Evolutionary conservation across 2,113 vertebrate genomes (phyloP).

Genomic region (Zosterops japonicus): DNA sequence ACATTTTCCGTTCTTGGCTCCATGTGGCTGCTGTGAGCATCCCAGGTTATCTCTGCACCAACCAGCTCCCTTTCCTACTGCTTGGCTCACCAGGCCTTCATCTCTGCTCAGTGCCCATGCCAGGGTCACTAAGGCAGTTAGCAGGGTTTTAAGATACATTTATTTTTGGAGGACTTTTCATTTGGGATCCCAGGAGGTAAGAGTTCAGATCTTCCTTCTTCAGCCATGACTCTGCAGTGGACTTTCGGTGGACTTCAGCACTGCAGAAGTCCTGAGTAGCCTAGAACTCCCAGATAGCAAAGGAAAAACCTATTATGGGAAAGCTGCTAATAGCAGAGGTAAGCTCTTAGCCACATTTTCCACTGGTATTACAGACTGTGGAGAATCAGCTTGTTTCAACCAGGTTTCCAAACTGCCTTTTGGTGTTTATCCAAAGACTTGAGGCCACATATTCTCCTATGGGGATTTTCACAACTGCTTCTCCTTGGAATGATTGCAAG

Average conservation of each 20-base stretch:
- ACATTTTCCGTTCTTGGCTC: background rate
- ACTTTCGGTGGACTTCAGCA: background rate
- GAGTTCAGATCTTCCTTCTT: background rate
- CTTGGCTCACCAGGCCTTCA: background rate
- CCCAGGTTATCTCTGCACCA: background rate
- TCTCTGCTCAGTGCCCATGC: accelerated
- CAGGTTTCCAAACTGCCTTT: slow-evolving; percentile 7
- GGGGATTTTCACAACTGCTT: background rate
- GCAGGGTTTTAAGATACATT: background rate
- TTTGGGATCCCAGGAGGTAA: background rate
- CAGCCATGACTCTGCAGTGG: background rate
- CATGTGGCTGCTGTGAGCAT: background rate
- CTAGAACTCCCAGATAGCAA: background rate
- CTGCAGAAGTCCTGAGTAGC: background rate
- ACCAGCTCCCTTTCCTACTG: background rate
- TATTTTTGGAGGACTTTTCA: background rate
- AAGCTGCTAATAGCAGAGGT: slow-evolving; percentile 2
- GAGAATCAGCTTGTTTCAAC: background rate
- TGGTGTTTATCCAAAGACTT: background rate
- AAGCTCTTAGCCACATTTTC: background rate
- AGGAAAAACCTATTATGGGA: background rate
- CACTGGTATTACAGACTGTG: background rate
- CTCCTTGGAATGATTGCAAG: background rate
- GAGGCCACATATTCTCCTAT: background rate
- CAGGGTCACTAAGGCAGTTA: background rate